Base-by-base conservation (phyloP, 2,113 vertebrate genomes). In the Tragelaphus scriptus region DNA sequence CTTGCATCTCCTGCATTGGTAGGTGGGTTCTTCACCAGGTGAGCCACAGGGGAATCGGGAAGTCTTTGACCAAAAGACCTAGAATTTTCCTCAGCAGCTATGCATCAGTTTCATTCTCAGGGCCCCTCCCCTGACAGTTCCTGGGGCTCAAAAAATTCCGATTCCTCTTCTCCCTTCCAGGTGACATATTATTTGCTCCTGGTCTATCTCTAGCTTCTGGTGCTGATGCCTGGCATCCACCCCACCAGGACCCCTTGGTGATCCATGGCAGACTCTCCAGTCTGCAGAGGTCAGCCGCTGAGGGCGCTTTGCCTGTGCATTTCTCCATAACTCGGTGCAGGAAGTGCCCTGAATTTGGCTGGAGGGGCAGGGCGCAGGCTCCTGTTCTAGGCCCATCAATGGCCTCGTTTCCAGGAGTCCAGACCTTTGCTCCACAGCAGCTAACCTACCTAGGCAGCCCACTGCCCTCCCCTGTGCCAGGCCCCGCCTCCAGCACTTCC, bases 311-410 rank as follows among this genome's bases (percentile, higher is more conserved):
- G 14, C 25, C 28, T 1, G 2, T 8, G 55, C 47, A 7, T 77
- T n/a, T 59, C 71, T 12, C 13, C 30, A 10, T 16, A 9, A 11
- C 28, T 23, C 1, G 55, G 28, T 59, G 19, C 68, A 25, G 3
- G 7, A 28, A 47, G 26, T 0, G 36, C 56, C 88, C 12, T 58
- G 26, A 32, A 40, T 5, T 6, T 7, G 28, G 71, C 71, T n/a
- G 36, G 53, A 7, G 55, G 55, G 36, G 17, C 14, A 28, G 36
- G 6, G 36, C 1, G 13, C 21, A 49, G 88, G 13, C 71, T n/a
- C 71, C 23, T 0, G 26, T 79, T 3, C 5, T 3, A 10, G 88
- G 8, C 26, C 11, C 17, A 19, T 53, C n/a, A 3, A 40, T 4
- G 7, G 32, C 21, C 26, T 36, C 32, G 0, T 23, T 56, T 9